Percentiles rank a stretch among this genome's conserved stretches.
These are phyloP conservation scores for Hippocampus guttulatus DNA, from an alignment of 2,113 vertebrate species.

Conservation along the genomic window DNA sequence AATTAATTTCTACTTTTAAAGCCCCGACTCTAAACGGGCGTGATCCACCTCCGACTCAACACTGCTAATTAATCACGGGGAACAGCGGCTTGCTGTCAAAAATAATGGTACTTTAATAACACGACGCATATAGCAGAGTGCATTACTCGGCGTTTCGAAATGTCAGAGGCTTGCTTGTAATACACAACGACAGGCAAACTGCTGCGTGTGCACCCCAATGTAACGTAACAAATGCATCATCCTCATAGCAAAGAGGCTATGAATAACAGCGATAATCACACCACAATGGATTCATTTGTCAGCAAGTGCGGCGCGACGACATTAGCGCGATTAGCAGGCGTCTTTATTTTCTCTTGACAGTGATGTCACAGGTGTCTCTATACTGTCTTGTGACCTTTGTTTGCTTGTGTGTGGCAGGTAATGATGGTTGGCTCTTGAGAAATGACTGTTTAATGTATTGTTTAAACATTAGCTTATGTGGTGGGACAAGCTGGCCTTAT, in stretches of 20 bases:
- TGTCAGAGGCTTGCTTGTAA: constrained; percentile 62
- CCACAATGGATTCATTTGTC: constrained; percentile 75
- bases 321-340: constrained; percentile 48
- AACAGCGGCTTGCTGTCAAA: constrained; percentile 42
- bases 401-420: background rate
- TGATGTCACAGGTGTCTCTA: constrained; percentile 44
- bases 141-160: constrained; percentile 73
- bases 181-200: constrained; percentile 65
- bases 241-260: constrained; percentile 62
- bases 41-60: constrained; percentile 65
- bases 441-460: background rate
- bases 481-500: background rate
- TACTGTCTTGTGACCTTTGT: constrained; percentile 24
- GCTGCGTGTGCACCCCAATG: constrained; percentile 60
- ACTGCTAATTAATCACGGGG: constrained; percentile 68
- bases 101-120: constrained; percentile 75
- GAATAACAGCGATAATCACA: constrained; percentile 75
- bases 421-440: background rate
- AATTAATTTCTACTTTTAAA: constrained; percentile 60
- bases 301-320: constrained; percentile 49
- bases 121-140: constrained; percentile 47
- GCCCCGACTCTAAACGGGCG: constrained; percentile 55
- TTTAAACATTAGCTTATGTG: background rate
- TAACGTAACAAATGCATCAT: constrained; percentile 70
- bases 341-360: constrained; percentile 44